Conservation (phyloP, 2,888 invertebrate species). For the Pecten maximus region DNA sequence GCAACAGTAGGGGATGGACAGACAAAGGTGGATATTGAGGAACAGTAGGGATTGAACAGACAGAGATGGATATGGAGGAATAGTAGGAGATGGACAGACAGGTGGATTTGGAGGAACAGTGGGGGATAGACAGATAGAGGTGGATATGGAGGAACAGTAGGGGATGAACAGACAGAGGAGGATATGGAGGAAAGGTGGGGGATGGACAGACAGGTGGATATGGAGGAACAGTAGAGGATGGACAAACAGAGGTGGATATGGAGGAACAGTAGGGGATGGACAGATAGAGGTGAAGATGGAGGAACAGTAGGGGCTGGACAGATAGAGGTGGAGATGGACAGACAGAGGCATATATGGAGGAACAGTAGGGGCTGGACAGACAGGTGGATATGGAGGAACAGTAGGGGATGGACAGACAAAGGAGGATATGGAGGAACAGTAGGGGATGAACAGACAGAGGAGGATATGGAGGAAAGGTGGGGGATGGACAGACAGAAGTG, state of each 20-base stretch:
- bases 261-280: neutral
- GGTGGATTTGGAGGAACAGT: neutral
- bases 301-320: neutral
- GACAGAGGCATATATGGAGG: too few relatives aligned
- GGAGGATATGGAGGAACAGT: too few relatives aligned
- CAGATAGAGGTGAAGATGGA: neutral
- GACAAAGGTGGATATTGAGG: neutral
- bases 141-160: neutral
- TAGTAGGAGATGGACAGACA: neutral
- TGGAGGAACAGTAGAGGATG: neutral
- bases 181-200: neutral
- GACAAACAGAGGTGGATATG: neutral
- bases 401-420: neutral
- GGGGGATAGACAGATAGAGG: neutral
- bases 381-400: neutral
- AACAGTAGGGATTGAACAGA: neutral
- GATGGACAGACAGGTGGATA: neutral
- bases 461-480: too few relatives aligned
- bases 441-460: too few relatives aligned
- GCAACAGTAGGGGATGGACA: neutral
- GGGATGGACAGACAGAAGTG: too few relatives aligned
- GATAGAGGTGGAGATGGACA: neutral
- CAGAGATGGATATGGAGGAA: neutral
- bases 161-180: neutral
- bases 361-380: neutral